phyloP scores from a whole-genome alignment of 2,113 vertebrate genomes.

The Lontra canadensis region DNA sequence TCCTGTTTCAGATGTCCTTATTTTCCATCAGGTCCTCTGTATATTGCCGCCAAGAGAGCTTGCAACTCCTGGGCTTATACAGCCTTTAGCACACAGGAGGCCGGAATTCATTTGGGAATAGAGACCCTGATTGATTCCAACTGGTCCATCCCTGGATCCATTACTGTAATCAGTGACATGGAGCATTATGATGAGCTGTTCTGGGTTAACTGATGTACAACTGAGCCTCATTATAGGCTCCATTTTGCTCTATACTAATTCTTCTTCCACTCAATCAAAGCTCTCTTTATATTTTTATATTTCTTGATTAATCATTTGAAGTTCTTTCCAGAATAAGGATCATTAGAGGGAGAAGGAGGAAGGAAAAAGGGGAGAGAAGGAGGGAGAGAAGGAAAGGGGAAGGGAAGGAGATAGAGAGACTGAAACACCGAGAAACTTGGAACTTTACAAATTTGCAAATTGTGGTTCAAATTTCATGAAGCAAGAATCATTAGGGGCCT shows the following conservation, averaged over 20 bases:
- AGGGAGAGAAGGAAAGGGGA: not conserved
- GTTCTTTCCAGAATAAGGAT: not conserved
- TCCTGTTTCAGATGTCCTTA: not conserved
- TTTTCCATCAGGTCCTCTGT: not conserved
- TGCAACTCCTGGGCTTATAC: not conserved
- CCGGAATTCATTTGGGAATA: not conserved
- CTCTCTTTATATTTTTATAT: not conserved
- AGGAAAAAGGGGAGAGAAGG: not conserved
- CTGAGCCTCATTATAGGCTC: not conserved
- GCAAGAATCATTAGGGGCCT: not conserved
- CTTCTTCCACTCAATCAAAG: not conserved
- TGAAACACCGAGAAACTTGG: not conserved
- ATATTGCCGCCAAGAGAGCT: not conserved
- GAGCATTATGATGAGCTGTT: not conserved
- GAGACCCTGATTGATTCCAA: not conserved
- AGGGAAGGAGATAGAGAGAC: not conserved
- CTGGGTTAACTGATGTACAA: not conserved
- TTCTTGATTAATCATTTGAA: not conserved
- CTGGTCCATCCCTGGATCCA: not conserved
- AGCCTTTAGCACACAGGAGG: not conserved
- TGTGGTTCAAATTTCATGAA: not conserved
- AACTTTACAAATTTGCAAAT: not conserved
- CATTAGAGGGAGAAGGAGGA: not conserved
- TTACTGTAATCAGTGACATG: not conserved
- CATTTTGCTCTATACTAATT: not conserved